A percentile compares a stretch with the other conserved stretches of the same genome.
phyloP scores from a whole-genome alignment of 2,797 vertebrate species.

The Australoheros facetus region DNA sequence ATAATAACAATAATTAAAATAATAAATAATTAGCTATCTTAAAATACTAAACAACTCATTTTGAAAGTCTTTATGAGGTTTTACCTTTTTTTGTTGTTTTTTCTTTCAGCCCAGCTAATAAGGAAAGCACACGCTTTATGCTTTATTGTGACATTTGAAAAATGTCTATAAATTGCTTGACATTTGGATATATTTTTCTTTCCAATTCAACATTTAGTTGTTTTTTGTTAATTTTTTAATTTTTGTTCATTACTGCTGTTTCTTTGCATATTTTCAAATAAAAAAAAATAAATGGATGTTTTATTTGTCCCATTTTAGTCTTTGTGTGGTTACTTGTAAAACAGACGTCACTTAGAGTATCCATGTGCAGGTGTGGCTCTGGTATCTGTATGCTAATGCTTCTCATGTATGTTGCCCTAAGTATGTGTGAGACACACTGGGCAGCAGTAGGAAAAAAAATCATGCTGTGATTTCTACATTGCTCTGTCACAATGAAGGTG shows the following conservation, averaged over 20 bases:
- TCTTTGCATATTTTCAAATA: no score
- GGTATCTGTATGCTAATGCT: background rate
- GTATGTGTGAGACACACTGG: constrained; percentile 26
- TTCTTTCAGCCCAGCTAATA: background rate
- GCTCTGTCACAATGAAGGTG: constrained; percentile 57
- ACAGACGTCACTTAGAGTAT: background rate
- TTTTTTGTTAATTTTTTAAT: background rate
- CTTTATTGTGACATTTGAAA: constrained; percentile 1
- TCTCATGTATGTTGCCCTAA: background rate
- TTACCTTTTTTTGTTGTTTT: background rate
- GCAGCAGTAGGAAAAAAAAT: constrained; percentile 8
- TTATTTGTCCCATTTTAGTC: background rate
- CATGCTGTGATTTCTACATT: constrained; percentile 51
- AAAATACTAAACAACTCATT: background rate
- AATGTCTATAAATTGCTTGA: background rate
- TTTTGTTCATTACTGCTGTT: background rate
- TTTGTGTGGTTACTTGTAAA: background rate
- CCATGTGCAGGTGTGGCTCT: background rate
- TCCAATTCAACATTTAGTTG: background rate
- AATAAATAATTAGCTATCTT: background rate
- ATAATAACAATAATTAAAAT: background rate
- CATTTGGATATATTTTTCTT: background rate
- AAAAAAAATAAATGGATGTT: background rate
- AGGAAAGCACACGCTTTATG: background rate
- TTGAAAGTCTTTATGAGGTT: background rate